Conservation (phyloP, 2,888 invertebrate species). For the Dascillus cervinus region DNA sequence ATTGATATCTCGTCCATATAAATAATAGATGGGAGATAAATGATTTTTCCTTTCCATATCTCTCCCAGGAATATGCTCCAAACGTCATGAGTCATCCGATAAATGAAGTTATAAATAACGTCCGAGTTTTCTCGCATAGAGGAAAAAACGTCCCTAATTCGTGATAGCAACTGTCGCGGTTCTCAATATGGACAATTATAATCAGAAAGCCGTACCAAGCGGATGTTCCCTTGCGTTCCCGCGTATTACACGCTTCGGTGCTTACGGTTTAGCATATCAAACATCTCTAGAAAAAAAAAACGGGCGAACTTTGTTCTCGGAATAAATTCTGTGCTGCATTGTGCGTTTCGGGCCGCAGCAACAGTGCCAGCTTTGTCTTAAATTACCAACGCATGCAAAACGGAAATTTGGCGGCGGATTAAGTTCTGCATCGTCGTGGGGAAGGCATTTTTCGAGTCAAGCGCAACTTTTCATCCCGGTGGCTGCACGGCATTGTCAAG, state of each 20-base stretch:
- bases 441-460: conserved; percentile 13
- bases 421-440: no score
- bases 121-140: no score
- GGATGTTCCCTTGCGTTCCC: neutral
- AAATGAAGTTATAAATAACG: conserved; percentile 16
- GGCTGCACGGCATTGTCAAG: conserved; percentile 27
- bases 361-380: no score
- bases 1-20: no score
- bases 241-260: neutral
- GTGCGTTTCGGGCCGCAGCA: neutral
- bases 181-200: no score
- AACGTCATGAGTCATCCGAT: conserved; percentile 11
- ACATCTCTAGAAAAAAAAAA: neutral
- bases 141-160: no score
- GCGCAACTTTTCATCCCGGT: conserved; percentile 11
- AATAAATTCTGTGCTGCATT: neutral
- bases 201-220: no score
- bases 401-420: conserved; percentile 7
- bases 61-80: no score
- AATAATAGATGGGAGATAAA: no score
- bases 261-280: neutral
- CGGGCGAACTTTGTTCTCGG: neutral
- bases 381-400: no score
- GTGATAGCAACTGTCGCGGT: no score
- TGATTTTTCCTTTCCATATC: no score